phyloP scores from a whole-genome alignment of 2,797 vertebrate species.

The Myiothlypis coronata region DNA sequence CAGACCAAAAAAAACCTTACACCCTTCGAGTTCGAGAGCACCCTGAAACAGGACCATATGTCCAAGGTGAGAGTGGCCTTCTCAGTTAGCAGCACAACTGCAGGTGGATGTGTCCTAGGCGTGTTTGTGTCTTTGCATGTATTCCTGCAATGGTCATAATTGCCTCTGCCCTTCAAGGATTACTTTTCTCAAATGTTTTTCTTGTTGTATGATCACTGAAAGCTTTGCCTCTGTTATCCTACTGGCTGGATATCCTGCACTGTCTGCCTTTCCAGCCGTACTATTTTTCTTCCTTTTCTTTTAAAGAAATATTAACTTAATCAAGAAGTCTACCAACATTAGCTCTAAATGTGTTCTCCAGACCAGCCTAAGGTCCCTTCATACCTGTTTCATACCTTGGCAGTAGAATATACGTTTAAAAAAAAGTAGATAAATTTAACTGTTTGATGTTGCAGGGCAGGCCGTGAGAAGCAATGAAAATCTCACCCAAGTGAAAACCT shows the following conservation, averaged over 20 bases:
- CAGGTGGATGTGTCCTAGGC: background rate
- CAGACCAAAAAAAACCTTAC: conserved; percentile 84
- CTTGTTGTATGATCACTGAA: background rate
- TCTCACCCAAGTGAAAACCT: background rate
- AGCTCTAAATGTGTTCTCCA: background rate
- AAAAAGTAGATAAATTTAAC: background rate
- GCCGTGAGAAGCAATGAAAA: background rate
- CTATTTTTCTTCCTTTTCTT: background rate
- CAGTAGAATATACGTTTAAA: background rate
- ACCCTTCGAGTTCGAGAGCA: conserved; percentile 90
- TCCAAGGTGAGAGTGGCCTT: conserved; percentile 83
- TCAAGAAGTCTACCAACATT: background rate
- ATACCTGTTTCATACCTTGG: background rate
- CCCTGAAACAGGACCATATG: conserved; percentile 94
- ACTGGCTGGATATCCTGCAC: background rate
- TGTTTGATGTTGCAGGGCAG: background rate
- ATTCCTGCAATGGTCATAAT: rapidly evolving
- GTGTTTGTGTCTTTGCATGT: background rate
- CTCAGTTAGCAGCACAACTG: background rate
- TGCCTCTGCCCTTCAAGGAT: background rate
- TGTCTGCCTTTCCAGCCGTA: background rate
- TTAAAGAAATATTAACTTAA: background rate
- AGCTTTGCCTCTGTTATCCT: background rate
- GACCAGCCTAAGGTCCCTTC: background rate
- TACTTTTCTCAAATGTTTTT: background rate